These are phyloP conservation scores for Ceuthmochares aereus DNA, from an alignment of 2,113 vertebrate genomes.

Conservation along the genomic window DNA sequence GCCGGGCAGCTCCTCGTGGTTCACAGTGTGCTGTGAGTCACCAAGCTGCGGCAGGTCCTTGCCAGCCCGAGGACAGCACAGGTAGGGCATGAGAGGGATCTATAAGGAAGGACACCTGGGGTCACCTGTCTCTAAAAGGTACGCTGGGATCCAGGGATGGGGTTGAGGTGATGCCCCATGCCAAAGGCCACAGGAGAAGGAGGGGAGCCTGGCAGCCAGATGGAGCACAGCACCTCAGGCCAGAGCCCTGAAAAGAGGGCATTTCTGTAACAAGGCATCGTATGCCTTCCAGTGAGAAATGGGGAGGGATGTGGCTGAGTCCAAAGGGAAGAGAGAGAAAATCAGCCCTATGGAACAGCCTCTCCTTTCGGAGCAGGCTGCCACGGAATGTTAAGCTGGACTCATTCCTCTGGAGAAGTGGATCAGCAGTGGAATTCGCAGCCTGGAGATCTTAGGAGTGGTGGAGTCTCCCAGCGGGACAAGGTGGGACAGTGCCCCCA, in stretches of 20 bases:
- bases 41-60: fast-evolving
- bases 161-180: fast-evolving
- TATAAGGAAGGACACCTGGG: not conserved
- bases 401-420: not conserved
- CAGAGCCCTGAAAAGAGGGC: not conserved
- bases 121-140: not conserved
- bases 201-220: not conserved
- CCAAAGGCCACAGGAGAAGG: not conserved
- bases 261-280: not conserved
- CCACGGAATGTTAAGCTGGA: not conserved
- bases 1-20: not conserved
- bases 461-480: not conserved
- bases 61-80: fast-evolving
- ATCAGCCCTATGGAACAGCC: not conserved
- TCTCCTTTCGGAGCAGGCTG: not conserved
- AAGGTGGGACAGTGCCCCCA: not conserved
- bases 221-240: not conserved
- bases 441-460: not conserved
- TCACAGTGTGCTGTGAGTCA: not conserved
- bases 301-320: not conserved
- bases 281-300: not conserved
- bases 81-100: not conserved
- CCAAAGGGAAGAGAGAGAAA: not conserved
- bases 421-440: not conserved
- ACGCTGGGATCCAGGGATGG: not conserved